Evolutionary conservation across 1,140 invertebrate species (phyloP).

Genomic region (Bombus waltoni): DNA sequence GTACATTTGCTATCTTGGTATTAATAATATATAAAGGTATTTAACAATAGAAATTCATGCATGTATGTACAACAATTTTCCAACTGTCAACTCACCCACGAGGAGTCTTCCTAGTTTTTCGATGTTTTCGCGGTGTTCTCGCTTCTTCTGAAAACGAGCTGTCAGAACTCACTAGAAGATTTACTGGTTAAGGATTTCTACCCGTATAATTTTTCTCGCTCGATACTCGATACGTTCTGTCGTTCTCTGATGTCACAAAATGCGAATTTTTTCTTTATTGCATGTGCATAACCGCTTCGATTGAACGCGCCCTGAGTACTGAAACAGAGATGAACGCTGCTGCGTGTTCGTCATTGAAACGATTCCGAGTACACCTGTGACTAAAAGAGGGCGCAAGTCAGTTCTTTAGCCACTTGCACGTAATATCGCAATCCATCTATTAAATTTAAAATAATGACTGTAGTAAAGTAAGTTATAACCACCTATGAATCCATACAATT

Average conservation of each 20-base stretch:
- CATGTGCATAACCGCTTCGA: conserved; percentile 33
- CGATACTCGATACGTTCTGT: not conserved
- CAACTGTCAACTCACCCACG: conserved; percentile 45
- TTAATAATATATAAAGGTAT: not conserved
- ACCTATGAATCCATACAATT: not conserved
- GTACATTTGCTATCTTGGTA: not conserved
- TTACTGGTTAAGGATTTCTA: not conserved
- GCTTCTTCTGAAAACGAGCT: not conserved
- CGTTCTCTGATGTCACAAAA: not conserved
- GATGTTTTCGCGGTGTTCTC: not conserved
- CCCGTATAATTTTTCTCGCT: not conserved
- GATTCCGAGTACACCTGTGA: conserved; percentile 51
- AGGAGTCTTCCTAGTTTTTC: not conserved
- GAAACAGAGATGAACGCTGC: conserved; percentile 32
- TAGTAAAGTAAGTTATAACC: not conserved
- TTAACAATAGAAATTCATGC: not conserved
- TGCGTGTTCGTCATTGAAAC: conserved; percentile 41
- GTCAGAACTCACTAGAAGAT: not conserved
- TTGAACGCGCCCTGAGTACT: conserved; percentile 58
- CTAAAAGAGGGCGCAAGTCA: conserved; percentile 45
- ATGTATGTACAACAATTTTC: not conserved
- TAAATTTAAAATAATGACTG: not conserved
- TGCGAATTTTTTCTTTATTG: conserved; percentile 14
- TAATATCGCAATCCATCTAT: not conserved
- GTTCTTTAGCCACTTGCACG: not conserved